Base-by-base conservation (phyloP, 1,140 invertebrate genomes). In the Orius insidiosus region DNA sequence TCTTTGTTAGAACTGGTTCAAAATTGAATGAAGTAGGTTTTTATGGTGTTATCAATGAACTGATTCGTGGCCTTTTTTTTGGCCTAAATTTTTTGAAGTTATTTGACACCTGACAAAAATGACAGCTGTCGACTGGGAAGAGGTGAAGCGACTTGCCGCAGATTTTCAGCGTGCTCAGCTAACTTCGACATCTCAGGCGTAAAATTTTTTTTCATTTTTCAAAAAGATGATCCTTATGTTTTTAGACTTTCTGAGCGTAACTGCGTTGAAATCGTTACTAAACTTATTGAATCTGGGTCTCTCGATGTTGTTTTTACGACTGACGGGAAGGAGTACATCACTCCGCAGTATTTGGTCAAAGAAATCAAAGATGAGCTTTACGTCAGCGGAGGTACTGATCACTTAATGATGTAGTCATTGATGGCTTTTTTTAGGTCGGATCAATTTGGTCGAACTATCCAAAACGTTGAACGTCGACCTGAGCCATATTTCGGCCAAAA, bases 241-340 rank as follows among this genome's bases (percentile, higher is more conserved):
- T n/a, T 48, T 61, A 97, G 92, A 58, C 72, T 98, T 37, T 95
- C 93, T 1, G 95, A 98, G 60, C 70, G 88, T 53, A 98, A 98
- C 63, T 97, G 94, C 58, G 71, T 98, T 46, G 94, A 98, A 72
- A 87, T 98, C 52, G 80, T 98, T 9, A 80, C 76, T 39, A 89
- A 88, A 60, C 63, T 98, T 37, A 70, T 89, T 37, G 78, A 92
- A 57, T 67, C 78, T n/a, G 86, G 89, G 59, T 61, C 90, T 24
- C 63, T 98, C 7, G 84, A 97, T 60, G 78, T 98, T 4, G 80
- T 96, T 41, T 96, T 93, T 60, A 96, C 93, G 2, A 82, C 72
- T 55, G 90, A 97, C 76, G 94, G 94, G 3, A 98, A 97, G 67
- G 92, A 96, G 62, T 98, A 96, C 63, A 68, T 98, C 1, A 98